Percentiles rank a stretch among this genome's conserved stretches.
phyloP scores from a whole-genome alignment of 2,888 invertebrate genomes.

The Mesorhabditis sp. region DNA sequence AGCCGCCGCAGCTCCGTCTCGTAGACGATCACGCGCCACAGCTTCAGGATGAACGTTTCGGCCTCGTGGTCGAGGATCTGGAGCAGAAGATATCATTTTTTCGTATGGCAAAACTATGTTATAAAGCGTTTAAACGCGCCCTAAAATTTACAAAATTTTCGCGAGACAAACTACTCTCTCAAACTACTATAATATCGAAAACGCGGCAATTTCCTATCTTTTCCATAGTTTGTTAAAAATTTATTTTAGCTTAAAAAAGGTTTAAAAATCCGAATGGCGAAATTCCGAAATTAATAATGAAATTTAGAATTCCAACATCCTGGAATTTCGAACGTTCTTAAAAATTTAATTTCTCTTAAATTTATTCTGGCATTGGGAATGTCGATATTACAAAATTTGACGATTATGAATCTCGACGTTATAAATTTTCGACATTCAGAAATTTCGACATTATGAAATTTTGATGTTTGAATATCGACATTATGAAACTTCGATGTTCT shows the following conservation, averaged over 20 bases:
- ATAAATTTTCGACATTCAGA: neutral
- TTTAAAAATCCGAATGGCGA: no score
- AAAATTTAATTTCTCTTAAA: no score
- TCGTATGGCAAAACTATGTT: neutral
- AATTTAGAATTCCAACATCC: no score
- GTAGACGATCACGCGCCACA: slow-evolving; percentile 98
- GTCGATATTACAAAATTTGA: no score
- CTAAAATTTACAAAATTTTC: neutral
- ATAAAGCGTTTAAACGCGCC: neutral
- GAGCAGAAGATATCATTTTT: slow-evolving; percentile 13
- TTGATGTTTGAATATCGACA: neutral
- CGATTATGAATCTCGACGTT: no score
- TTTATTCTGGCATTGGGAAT: no score
- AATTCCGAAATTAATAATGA: no score
- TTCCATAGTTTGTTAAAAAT: no score
- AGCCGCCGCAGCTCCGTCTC: slow-evolving; percentile 75
- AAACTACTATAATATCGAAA: no score
- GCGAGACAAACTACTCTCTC: neutral
- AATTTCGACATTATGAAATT: neutral
- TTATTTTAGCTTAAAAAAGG: no score
- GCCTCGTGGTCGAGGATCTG: slow-evolving; percentile 99
- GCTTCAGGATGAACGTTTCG: slow-evolving; percentile 98
- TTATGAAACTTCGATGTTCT: slow-evolving; percentile 1
- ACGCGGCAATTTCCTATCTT: no score
- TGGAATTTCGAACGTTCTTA: no score